Evolutionary conservation across 2,113 vertebrate genomes (phyloP).

Genomic region (Elaphurus davidianus): DNA sequence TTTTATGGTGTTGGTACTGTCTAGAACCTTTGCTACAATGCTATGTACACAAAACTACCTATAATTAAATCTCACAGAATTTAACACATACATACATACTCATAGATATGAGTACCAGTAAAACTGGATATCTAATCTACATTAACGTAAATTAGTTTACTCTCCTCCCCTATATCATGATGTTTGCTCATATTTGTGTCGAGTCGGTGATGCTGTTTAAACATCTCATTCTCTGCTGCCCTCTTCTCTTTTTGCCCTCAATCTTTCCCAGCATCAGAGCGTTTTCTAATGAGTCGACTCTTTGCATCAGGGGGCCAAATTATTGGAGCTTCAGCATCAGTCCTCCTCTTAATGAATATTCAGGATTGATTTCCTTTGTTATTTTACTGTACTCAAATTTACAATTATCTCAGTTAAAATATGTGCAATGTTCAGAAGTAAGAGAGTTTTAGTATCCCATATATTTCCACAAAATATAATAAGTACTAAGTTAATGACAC

Average conservation of each 20-base stretch:
- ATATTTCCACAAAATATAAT: not conserved
- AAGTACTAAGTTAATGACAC: not conserved
- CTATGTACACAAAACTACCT: not conserved
- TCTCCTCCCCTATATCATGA: not conserved
- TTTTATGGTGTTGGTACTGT: not conserved
- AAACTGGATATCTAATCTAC: not conserved
- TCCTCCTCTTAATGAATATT: not conserved
- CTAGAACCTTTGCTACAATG: not conserved
- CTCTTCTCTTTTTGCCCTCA: not conserved
- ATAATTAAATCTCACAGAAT: not conserved
- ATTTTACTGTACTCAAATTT: not conserved
- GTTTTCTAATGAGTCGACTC: not conserved
- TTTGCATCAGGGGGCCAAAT: not conserved
- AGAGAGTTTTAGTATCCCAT: not conserved
- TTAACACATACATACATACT: not conserved
- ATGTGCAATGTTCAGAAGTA: not conserved
- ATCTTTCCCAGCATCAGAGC: not conserved
- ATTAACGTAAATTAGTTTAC: not conserved
- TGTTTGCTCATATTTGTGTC: not conserved
- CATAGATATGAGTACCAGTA: not conserved
- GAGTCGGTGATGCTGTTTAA: not conserved
- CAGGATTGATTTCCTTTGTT: not conserved
- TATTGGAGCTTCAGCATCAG: not conserved
- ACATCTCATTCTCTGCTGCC: not conserved
- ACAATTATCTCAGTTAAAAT: not conserved